A percentile compares a stretch with the other conserved stretches of the same genome.
Conservation (phyloP, 2,888 invertebrate genomes). For the Epirrhoe alternata region DNA sequence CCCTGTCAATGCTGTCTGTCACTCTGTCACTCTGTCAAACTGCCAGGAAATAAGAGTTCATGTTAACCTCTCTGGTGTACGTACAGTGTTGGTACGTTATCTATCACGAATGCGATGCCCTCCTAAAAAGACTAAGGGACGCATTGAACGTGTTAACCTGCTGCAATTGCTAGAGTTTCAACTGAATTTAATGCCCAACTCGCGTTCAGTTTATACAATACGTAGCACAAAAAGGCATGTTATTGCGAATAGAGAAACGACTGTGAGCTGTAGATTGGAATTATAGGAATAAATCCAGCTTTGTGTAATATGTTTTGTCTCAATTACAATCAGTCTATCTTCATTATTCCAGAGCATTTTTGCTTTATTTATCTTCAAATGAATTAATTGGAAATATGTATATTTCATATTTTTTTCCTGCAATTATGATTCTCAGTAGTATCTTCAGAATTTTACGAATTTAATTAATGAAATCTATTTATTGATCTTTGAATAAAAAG, state of each 20-base stretch:
- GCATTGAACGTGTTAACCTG: too few species aligned
- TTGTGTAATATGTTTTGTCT: slow-evolving; percentile 48
- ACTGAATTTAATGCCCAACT: not conserved
- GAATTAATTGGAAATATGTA: not conserved
- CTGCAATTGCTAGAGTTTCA: too few species aligned
- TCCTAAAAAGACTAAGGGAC: too few species aligned
- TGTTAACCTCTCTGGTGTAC: too few species aligned
- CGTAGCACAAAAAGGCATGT: slow-evolving; percentile 40
- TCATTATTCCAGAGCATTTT: slow-evolving; percentile 17
- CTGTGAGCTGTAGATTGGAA: slow-evolving; percentile 61
- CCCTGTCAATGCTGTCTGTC: too few species aligned
- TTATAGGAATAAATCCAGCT: slow-evolving; percentile 57
- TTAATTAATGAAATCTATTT: too few species aligned
- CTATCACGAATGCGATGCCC: too few species aligned
- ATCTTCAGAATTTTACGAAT: not conserved
- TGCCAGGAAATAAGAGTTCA: too few species aligned
- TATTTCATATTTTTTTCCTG: too few species aligned
- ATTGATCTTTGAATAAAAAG: too few species aligned
- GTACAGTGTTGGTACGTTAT: too few species aligned
- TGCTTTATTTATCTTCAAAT: not conserved
- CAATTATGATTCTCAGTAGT: not conserved
- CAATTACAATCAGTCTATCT: slow-evolving; percentile 49
- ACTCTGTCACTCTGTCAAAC: too few species aligned
- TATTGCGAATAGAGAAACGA: slow-evolving; percentile 54
- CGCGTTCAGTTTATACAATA: slow-evolving; percentile 41